phyloP scores from a whole-genome alignment of 2,797 vertebrate species.

The Poecilia velifera region DNA sequence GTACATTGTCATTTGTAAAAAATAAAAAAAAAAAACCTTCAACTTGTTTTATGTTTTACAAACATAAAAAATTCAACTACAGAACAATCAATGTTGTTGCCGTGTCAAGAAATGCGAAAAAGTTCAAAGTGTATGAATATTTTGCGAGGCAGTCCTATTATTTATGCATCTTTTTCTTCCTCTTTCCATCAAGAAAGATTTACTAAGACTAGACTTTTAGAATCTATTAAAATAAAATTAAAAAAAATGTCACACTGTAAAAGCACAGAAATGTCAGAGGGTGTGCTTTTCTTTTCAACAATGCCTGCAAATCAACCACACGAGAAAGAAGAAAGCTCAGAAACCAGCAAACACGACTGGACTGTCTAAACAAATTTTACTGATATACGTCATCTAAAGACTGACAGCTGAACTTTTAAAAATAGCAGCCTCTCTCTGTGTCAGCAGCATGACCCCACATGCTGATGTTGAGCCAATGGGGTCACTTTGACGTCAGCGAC shows the following conservation, averaged over 20 bases:
- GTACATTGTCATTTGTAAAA: not conserved
- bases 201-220: not conserved
- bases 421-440: slow-evolving; percentile 25
- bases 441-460: slow-evolving; percentile 27
- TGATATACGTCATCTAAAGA: slow-evolving; percentile 11
- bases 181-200: not conserved
- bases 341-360: not conserved
- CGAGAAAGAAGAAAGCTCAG: not conserved
- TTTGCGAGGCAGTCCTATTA: not conserved
- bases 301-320: not conserved
- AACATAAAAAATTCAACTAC: too few species aligned
- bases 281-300: not conserved
- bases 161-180: not conserved
- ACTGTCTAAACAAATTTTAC: not conserved
- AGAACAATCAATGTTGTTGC: not conserved
- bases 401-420: slow-evolving; percentile 28
- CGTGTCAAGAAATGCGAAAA: not conserved
- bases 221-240: not conserved
- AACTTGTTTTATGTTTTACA: too few species aligned
- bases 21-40: not conserved
- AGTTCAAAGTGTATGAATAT: not conserved
- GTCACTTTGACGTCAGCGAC: slow-evolving; percentile 31
- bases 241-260: not conserved
- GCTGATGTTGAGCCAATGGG: slow-evolving; percentile 29
- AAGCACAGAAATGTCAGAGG: not conserved